Base-by-base conservation (phyloP, 64 coral and sea anemone species). In the Pachyseris speciosa region DNA sequence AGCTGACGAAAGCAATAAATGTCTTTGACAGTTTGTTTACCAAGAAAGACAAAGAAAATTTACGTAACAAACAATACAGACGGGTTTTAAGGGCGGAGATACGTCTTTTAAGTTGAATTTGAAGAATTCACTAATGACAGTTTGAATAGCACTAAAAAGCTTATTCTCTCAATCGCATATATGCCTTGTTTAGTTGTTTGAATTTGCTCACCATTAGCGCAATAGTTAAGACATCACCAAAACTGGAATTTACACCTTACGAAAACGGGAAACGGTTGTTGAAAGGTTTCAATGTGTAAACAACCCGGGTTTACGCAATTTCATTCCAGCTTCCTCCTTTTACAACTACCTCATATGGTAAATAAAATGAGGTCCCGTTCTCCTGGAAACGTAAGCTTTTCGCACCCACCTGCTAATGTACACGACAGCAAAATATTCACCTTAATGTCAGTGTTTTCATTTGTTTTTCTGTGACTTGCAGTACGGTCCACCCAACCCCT, bases 61-160 rank as follows among this genome's bases (percentile, higher is more conserved):
- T 76, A 50, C 49, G 42, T 19, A 76, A 48, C 44, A 28, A 27
- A 76, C 43, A 76, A 76, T 50, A 19, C 41, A 51, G 73, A 43
- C 73, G 44, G 73, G 73, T 76, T 76, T 50, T 50, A 43, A 29
- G 50, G 73, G 73, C 73, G 44, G 73, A 0, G 73, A 49, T 17
- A 52, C 50, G 73, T 50, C 43, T 48, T 3, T 76, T 49, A 47
- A 8, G 43, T 76, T 76, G 73, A 76, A 17, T 76, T 76, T 76
- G 73, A 19, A 26, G 31, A 45, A 31, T 30, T 9, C 10, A 3
- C 13, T 19, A 31, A 10, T 49, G 73, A 51, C 73, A 52, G 9
- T n/a, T 76, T 76, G 6, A 17, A 76, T 76, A 11, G 1, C 24
- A 15, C 44, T 27, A 16, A 76, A 29, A 5, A 44, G 4, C 73